Base-by-base conservation (phyloP, 1,140 invertebrate genomes). In the Trichogramma pretiosum region DNA sequence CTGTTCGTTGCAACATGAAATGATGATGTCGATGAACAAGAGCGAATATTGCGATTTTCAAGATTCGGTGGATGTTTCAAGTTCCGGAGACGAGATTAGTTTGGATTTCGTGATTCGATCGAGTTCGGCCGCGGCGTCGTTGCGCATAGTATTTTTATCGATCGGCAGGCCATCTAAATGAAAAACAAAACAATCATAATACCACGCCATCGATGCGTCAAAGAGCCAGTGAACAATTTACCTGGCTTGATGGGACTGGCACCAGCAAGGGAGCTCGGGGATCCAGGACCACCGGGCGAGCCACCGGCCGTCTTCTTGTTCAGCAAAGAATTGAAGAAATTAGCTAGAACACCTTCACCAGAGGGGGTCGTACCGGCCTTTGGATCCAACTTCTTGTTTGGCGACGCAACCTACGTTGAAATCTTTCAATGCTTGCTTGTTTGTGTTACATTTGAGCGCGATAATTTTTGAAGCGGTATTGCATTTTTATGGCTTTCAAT, bases 261-360 rank as follows among this genome's bases (percentile, higher is more conserved):
- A 7, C 60, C 60, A 21, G 65, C 53, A n/a, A n/a, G n/a, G 40
- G 57, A 63, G 13, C 64, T 64, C 10, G 73, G 65, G 9, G 73
- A 67, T 13, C 69, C 73, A 32, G 74, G 71, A n/a, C 61, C 65
- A 26, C 73, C 77, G 5, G 80, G 76, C 5, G 58, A 60, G 13
- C 59, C 56, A 14, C 83, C 84, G n/a, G n/a, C n/a, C 5, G 84
- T 81, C 70, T 93, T 93, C 77, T 97, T 96, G 68, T 87, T 88
- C 55, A 98, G 78, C 57, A 98, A 73, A 52, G 92, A 96, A 76
- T 97, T 98, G 76, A 98, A 98, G 77, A 98, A 98, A 70, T 92
- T 97, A 7, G 93, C 93, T 51, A 98, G 71, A 32, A 98, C 93
- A 43, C 93, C 90, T 76, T 98, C 94, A 46, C 88, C 88, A 41